Base-by-base conservation (phyloP, 2,888 invertebrate species). In the Sinopyrophorus schimmeli region DNA sequence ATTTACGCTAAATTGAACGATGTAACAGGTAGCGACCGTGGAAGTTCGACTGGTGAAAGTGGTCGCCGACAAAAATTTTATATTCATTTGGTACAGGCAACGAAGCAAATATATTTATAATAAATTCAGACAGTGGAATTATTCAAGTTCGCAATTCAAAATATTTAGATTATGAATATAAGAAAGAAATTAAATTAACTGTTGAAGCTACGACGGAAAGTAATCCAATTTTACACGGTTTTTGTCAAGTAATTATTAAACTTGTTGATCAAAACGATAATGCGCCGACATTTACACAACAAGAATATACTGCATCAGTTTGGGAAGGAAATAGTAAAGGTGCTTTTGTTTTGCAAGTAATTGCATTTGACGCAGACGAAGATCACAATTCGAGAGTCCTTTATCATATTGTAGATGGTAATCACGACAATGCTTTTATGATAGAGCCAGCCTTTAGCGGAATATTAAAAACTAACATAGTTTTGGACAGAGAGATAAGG, bases 381-480 rank as follows among this genome's bases (percentile, higher is more conserved):
- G 91, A 89, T 16, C 80, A 84, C 35, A 92, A 94, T 70, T 86
- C 90, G 37, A 83, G 87, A 57, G 83, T 90, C 51, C 78, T 90
- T 14, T 98, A 97, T 74, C 94, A 94, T 72, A 97, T 98, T 62
- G 92, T 97, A 35, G 93, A 94, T 70, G 97, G 97, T 1, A 97
- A 99, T 75, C 89, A 89, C 61, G 96, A 97, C 76, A 90, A 92
- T 67, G 96, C 97, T 31, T 98, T 99, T 74, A 86, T 89, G 66
- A 95, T 99, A 65, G 92, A 94, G 71, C 92, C 94, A 3, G 89
- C 92, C 0, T 90, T 92, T 73, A 94, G 93, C 60, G 97, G 97
- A 26, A 87, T 92, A 44, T 87, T 98, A 51, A 90, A 89, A 68
- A 97, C 96, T 5, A 95, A 95, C 72, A 93, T 92, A 59, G 94